Conservation (phyloP, 1,140 invertebrate species). For the Bombus terrestris region DNA sequence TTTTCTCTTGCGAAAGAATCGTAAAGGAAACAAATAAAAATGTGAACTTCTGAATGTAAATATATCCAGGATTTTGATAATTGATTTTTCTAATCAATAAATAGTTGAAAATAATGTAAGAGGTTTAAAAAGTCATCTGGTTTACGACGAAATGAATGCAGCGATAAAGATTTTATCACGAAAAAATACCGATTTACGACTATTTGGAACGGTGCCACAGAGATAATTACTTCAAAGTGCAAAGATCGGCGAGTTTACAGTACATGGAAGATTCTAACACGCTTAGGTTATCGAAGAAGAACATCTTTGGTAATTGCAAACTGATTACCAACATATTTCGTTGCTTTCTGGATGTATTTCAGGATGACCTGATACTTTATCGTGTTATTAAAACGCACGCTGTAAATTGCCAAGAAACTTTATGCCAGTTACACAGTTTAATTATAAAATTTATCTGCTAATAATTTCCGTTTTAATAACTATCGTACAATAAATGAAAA, state of each 20-base stretch:
- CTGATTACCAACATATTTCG: background rate
- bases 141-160: background rate
- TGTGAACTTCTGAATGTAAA: background rate
- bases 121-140: background rate
- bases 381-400: background rate
- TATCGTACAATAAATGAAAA: background rate
- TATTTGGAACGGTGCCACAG: background rate
- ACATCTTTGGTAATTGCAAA: background rate
- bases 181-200: background rate
- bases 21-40: background rate
- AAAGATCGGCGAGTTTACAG: background rate
- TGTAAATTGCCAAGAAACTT: background rate
- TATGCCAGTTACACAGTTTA: background rate
- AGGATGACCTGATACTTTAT: background rate
- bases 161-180: background rate
- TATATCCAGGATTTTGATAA: background rate
- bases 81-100: too few relatives aligned
- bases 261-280: background rate
- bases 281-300: background rate
- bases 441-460: background rate
- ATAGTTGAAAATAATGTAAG: background rate
- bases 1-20: background rate
- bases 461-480: background rate
- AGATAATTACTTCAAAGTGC: constrained; percentile 20
- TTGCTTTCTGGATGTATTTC: background rate